Conservation (phyloP, 2,797 vertebrate species). For the Pampus argenteus region DNA sequence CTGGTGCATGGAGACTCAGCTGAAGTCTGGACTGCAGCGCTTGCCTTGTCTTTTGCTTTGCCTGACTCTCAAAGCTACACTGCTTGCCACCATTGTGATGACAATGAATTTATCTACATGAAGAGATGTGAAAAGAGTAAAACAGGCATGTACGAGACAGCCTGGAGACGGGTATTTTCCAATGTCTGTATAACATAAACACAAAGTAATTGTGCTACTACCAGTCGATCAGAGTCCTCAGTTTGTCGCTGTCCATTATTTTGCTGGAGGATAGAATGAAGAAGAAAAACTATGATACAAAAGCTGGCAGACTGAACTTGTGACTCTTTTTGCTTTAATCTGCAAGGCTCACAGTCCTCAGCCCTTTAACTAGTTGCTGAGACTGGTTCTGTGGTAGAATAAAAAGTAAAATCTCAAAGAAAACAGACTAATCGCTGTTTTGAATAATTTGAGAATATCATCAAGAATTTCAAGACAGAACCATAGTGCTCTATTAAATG, state of each 20-base stretch:
- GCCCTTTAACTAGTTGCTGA: constrained; percentile 52
- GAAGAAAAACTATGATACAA: constrained; percentile 51
- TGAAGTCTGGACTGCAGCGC: constrained; percentile 54
- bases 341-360: constrained; percentile 48
- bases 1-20: constrained; percentile 28
- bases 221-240: constrained; percentile 54
- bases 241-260: constrained; percentile 42
- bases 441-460: constrained; percentile 51
- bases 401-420: constrained; percentile 61
- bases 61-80: constrained; percentile 31
- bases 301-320: constrained; percentile 49
- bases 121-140: constrained; percentile 45
- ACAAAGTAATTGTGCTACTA: constrained; percentile 42
- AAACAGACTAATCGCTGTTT: constrained; percentile 50
- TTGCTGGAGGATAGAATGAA: constrained; percentile 46
- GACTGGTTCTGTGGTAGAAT: constrained; percentile 34
- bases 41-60: constrained; percentile 29
- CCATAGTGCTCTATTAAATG: constrained; percentile 58
- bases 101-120: constrained; percentile 64
- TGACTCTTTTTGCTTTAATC: constrained; percentile 50
- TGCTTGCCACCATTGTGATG: constrained; percentile 27
- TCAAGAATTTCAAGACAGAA: constrained; percentile 57
- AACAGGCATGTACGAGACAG: constrained; percentile 45
- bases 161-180: constrained; percentile 51
- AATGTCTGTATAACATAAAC: constrained; percentile 47